Conservation (phyloP, 2,888 invertebrate genomes). For the Euzetes globulus region DNA sequence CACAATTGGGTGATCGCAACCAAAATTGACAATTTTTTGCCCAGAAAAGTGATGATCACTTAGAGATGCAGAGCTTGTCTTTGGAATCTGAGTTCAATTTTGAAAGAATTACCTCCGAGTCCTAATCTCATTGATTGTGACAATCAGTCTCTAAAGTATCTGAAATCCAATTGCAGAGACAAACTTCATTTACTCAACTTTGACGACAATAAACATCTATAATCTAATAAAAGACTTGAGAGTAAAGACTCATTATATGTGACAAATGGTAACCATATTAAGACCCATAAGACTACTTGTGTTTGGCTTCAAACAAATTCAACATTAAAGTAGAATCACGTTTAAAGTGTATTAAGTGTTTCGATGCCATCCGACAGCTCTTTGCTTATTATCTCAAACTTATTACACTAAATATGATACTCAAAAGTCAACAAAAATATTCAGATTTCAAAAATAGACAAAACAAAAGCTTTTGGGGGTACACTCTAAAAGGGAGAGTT, state of each 20-base stretch:
- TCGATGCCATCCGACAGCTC: neutral
- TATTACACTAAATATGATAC: too few species aligned
- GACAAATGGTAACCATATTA: conserved; percentile 6
- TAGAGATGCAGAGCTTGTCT: neutral
- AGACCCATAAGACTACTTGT: neutral
- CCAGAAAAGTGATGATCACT: conserved; percentile 21
- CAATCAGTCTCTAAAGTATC: conserved; percentile 19
- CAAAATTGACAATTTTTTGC: conserved; percentile 28
- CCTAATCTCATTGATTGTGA: conserved; percentile 10
- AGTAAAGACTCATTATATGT: conserved; percentile 17
- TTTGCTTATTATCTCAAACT: too few species aligned
- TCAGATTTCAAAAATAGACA: too few species aligned
- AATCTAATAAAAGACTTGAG: conserved; percentile 9
- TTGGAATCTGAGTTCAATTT: neutral
- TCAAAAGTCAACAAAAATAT: too few species aligned
- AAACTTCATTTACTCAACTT: conserved; percentile 21
- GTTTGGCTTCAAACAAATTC: neutral
- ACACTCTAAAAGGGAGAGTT: too few species aligned
- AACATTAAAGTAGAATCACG: neutral
- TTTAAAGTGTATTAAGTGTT: neutral
- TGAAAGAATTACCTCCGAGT: neutral
- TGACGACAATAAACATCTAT: conserved; percentile 7
- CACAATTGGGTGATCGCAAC: conserved; percentile 8
- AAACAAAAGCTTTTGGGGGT: too few species aligned
- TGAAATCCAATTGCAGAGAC: neutral